Evolutionary conservation across 2,797 vertebrate species (phyloP).

Genomic region (Phataginus tricuspis): DNA sequence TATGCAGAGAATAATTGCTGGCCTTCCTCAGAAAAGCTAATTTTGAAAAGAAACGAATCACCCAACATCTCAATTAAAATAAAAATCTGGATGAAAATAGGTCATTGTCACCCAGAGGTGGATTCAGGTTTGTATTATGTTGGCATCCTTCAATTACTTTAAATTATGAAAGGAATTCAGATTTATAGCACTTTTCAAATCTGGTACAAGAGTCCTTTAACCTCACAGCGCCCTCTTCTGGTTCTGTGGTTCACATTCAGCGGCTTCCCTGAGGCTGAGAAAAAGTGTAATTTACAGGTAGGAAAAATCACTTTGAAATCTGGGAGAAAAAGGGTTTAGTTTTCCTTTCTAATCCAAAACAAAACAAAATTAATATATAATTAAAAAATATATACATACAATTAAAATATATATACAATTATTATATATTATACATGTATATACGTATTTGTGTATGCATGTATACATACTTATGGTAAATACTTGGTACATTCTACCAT

Average conservation of each 20-base stretch:
- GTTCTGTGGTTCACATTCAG: not conserved
- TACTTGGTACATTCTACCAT: not conserved
- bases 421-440: not conserved
- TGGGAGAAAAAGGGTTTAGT: not conserved
- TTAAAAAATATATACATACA: not conserved
- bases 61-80: not conserved
- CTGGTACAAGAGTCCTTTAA: not conserved
- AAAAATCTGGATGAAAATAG: constrained; percentile 27
- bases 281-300: not conserved
- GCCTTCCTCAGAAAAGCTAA: constrained; percentile 2
- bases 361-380: not conserved
- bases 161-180: not conserved
- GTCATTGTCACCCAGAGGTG: constrained; percentile 13
- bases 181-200: not conserved
- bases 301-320: constrained; percentile 11
- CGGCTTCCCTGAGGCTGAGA: not conserved
- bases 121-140: not conserved
- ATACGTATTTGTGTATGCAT: not conserved
- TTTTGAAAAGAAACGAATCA: constrained; percentile 59
- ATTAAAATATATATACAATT: not conserved
- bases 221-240: constrained; percentile 67
- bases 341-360: not conserved
- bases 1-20: not conserved
- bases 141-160: not conserved
- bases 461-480: not conserved